Percentiles rank a stretch among this genome's conserved stretches.
These are phyloP conservation scores for Halocaridina rubra DNA, from an alignment of 2,888 invertebrate genomes.

Conservation along the genomic window DNA sequence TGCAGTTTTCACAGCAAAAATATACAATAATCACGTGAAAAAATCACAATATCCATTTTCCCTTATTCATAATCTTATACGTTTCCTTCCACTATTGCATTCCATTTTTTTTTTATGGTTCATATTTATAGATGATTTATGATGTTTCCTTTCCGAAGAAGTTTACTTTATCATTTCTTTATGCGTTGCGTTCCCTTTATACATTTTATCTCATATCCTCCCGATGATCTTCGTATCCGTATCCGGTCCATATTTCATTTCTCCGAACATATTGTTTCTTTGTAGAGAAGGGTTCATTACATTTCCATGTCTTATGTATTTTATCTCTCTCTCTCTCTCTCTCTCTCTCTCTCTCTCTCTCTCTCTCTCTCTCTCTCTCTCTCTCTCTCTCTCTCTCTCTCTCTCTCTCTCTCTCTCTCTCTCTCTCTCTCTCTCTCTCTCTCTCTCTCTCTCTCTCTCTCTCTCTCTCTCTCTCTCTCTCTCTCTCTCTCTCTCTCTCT, in stretches of 20 bases:
- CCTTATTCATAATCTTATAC: too few species aligned
- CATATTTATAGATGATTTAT: too few species aligned
- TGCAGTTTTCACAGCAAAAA: too few species aligned
- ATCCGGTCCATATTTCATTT: neutral
- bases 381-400: neutral
- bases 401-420: neutral
- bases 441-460: neutral
- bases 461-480: conserved; percentile 7
- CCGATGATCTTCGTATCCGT: neutral
- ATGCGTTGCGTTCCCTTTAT: neutral
- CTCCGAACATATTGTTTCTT: neutral
- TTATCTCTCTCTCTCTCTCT: neutral
- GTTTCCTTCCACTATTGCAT: too few species aligned
- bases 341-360: conserved; percentile 20
- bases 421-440: neutral
- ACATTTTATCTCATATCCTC: neutral
- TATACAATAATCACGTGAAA: too few species aligned
- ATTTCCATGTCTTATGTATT: neutral
- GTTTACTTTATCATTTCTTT: neutral
- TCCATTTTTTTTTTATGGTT: too few species aligned
- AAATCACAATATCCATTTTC: too few species aligned
- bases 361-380: conserved; percentile 15
- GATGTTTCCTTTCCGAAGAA: neutral
- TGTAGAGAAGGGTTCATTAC: neutral
- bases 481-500: neutral